These are phyloP conservation scores for Strigamia crassipes DNA, from an alignment of 2,888 invertebrate species.

Conservation along the genomic window DNA sequence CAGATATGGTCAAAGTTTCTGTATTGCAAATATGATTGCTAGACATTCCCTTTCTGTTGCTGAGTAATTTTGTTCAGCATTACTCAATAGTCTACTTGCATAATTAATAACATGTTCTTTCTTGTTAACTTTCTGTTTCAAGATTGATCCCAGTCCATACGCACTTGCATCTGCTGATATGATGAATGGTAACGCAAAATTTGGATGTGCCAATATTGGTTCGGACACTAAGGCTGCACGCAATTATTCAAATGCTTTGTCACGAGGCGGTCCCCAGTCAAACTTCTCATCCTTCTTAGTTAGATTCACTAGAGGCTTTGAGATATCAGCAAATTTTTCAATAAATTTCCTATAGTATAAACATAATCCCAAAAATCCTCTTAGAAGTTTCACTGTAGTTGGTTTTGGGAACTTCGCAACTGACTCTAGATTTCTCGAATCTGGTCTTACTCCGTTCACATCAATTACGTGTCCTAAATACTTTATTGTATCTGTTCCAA, in stretches of 20 bases:
- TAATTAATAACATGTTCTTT: not conserved
- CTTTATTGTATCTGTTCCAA: not conserved
- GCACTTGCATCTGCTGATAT: constrained; percentile 47
- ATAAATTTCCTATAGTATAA: not conserved
- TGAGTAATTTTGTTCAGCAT: constrained; percentile 35
- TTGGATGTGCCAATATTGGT: not conserved
- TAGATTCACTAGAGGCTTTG: not conserved
- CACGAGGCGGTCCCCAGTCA: not conserved
- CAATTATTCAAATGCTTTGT: not conserved
- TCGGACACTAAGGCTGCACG: not conserved
- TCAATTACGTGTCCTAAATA: not conserved
- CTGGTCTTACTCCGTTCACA: not conserved
- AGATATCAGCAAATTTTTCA: not conserved
- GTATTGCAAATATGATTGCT: constrained; percentile 44
- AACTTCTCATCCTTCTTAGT: not conserved
- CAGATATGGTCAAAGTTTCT: constrained; percentile 46
- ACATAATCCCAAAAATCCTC: not conserved
- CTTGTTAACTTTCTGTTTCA: constrained; percentile 45
- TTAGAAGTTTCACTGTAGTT: not conserved
- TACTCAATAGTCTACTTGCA: too few relatives aligned
- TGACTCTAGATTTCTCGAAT: too few relatives aligned
- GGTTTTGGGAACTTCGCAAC: not conserved
- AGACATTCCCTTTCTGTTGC: too few relatives aligned
- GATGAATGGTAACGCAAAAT: constrained; percentile 13
- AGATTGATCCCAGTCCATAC: constrained; percentile 45